Evolutionary conservation across 2,113 vertebrate species (phyloP), one percentile per base, ranked within the genome.

Genomic region (Sclerurus mexicanus): DNA sequence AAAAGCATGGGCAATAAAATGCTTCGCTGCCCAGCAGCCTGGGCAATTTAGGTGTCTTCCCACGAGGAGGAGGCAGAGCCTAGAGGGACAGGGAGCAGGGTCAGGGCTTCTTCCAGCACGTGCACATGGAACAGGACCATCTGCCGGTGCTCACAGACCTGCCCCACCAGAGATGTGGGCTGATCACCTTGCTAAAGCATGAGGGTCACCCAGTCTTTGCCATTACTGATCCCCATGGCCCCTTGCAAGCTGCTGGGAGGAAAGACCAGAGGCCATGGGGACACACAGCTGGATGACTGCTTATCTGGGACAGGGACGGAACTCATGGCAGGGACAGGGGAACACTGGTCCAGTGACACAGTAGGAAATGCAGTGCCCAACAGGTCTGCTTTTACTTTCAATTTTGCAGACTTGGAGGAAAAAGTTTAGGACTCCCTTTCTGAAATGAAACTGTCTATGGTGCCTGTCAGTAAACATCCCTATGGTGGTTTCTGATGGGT

Each of bases 11-110:
- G 94, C 91, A 95, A 96, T 97, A 97, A 97, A 97, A 97, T 31
- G 94, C 96, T 97, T 96, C 44, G 0, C 89, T 97, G 94, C 94
- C 93, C 96, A 89, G 80, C 86, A 93, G 95, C 74, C 91, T 23
- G 80, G 52, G 84, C 93, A 89, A 91, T 96, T 96, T 81, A 90
- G 84, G 94, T 58, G 76, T 93, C 95, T 97, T 97, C 96, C 95
- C 96, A 97, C 64, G 86, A 97, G 95, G 91, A 95, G 91, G 94
- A 92, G 96, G 88, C 89, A 82, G 76, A 90, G 59, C 52, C n/a
- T 9, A 6, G n/a, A 28, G 35, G 62, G 64, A 46, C 0, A 2
- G 11, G 33, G 68, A 92, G 15, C 1, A 12, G 39, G 24, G 44
- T 13, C 8, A 10, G 60, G 66, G 72, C 42, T 95, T 40, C 74